phyloP scores from a whole-genome alignment of 2,113 vertebrate species.

The Brachirus orientalis region DNA sequence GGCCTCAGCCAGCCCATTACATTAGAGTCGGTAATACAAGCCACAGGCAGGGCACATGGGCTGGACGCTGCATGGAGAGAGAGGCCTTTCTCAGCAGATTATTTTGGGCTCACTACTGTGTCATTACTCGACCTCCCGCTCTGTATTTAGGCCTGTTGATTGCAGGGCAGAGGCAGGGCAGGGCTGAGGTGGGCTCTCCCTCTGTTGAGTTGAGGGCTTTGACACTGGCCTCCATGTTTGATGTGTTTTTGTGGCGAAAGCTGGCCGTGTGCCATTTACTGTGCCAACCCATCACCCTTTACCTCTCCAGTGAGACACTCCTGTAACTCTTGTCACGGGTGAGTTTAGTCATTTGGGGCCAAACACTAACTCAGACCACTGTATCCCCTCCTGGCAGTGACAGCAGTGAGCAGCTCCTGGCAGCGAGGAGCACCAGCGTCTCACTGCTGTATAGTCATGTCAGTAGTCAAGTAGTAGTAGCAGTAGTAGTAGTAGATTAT shows the following conservation, averaged over 20 bases:
- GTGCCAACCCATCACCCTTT: slow-evolving; percentile 1
- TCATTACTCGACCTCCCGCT: slow-evolving; percentile 76
- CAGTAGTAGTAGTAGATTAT: too few relatives aligned
- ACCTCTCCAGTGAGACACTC: neutral
- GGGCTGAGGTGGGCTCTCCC: slow-evolving; percentile 69
- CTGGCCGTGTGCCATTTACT: slow-evolving; percentile 26
- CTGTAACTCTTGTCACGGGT: neutral
- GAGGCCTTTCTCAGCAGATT: slow-evolving; percentile 76
- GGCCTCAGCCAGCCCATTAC: slow-evolving; percentile 46
- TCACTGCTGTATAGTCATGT: too few relatives aligned
- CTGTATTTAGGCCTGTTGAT: slow-evolving; percentile 80
- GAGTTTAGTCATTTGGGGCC: neutral
- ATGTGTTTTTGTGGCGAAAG: slow-evolving; percentile 61
- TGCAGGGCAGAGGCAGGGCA: slow-evolving; percentile 71
- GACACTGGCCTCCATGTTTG: slow-evolving; percentile 41
- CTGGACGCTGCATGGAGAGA: slow-evolving; percentile 36
- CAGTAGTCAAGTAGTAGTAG: too few relatives aligned
- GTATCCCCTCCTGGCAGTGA: too few relatives aligned
- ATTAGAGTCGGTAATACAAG: slow-evolving; percentile 65
- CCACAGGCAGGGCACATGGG: slow-evolving; percentile 64
- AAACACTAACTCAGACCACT: too few relatives aligned
- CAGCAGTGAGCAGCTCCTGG: too few relatives aligned
- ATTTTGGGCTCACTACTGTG: slow-evolving; percentile 79
- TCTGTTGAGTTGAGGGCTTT: slow-evolving; percentile 45
- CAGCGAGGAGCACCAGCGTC: too few relatives aligned